Base-by-base conservation (phyloP, 2,113 vertebrate genomes). In the Entosphenus tridentatus region DNA sequence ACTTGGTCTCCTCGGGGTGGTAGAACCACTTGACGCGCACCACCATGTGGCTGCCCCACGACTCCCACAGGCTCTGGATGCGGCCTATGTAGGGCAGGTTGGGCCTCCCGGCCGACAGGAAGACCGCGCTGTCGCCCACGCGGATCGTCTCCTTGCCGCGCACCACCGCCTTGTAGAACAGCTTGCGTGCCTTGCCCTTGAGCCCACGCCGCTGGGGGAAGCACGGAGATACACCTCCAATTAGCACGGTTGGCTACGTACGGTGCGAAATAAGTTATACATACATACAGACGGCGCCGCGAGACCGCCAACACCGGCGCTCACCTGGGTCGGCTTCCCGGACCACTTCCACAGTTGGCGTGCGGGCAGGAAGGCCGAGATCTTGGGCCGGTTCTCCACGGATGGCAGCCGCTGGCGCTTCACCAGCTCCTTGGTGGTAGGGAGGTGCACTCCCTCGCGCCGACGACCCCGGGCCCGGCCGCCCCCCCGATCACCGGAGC, bases 1-100 rank as follows among this genome's bases (percentile, higher is more conserved):
- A 74, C 76, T 86, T 93, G 74, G 91, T 95, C 79, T 97, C 91
- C 78, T 97, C 89, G 0, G 90, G 90, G 77, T 96, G 93, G 80
- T 97, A 97, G 81, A 97, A 96, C 93, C 93, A 97, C 76, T 93
- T 95, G 70, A 96, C 93, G 76, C 85, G 89, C 69, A 96, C 93
- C 75, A 97, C 91, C 93, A 97, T 97, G 80, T 82, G 90, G 78
- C 84, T 85, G 75, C 83, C 87, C 93, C 93, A 97, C 0, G 93
- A 91, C 77, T 97, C 90, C 93, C 93, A 97, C 78, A 97, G 82
- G 81, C 83, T 95, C 79, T 97, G 87, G 10, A 97, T 96, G 79
- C 87, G 87, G 69, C 93, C 93, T 2, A 97, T 83, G 74, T 90
- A 92, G 68, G 93, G 93, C 62, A 96, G 82, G 77, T 93, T 86